Evolutionary conservation across 2,888 invertebrate genomes (phyloP), one percentile per base, ranked within the genome.

Genomic region (Anthophora plumipes): DNA sequence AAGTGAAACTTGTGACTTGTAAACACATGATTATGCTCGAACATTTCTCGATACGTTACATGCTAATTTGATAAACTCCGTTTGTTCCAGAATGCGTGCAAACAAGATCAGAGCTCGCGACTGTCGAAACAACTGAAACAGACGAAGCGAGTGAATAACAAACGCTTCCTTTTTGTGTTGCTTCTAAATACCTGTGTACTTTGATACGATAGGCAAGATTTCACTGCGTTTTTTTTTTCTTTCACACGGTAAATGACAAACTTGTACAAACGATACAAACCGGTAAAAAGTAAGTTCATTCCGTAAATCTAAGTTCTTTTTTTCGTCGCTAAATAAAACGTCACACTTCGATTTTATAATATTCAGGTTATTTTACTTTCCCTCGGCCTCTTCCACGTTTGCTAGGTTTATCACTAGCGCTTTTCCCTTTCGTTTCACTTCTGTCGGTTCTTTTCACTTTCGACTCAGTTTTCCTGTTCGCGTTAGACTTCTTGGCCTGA

Each of bases 321-420:
- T 43, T 50, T 43, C 43, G 54, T 52, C 50, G 14, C n/a, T 43
- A 57, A 84, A 82, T 82, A 85, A 75, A 82, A 67, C n/a, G 11
- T 59, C 60, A 63, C 66, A 70, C 84, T 82, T 41, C 68, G 60
- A 22, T 50, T 76, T 60, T 50, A 68, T 2, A 37, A 41, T 50
- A 20, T 52, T 61, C 41, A n/a, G 37, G 3, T 78, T 86, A 90
- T 78, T 90, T 90, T 70, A 83, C 85, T 70, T 86, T 91, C 48
- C 91, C 91, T 17, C 90, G 89, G 37, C 92, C 90, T 43, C 82
- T 88, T 37, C 90, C 90, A 69, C 89, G 90, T 72, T 88, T 88
- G 41, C 78, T 54, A n/a, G 85, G 67, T 57, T 80, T 85, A 12
- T 78, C 73, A n/a, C 60, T 78, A 41, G 72, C 72, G 22, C 67